These are phyloP conservation scores for Holocentrus rufus DNA, from an alignment of 2,797 vertebrate genomes.

Conservation along the genomic window DNA sequence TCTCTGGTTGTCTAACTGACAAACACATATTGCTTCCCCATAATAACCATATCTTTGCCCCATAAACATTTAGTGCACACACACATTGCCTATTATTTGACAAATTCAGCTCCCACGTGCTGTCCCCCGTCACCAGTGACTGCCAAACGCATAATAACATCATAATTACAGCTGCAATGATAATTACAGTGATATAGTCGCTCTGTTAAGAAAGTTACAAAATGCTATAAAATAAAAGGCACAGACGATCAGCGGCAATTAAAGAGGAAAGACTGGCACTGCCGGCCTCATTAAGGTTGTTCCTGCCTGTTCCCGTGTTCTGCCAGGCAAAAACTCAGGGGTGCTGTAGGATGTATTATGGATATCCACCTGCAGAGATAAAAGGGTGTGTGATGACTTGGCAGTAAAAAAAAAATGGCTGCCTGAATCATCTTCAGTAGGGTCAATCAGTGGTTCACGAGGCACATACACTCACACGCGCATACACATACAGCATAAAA, in stretches of 20 bases:
- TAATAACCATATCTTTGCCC: not conserved
- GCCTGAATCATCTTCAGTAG: conserved; percentile 8
- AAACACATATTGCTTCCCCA: not conserved
- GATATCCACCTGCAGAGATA: conserved; percentile 33
- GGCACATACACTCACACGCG: not conserved
- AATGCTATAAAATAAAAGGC: too few species aligned
- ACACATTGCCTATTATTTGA: too few species aligned
- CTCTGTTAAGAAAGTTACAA: too few species aligned
- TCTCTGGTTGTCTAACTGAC: not conserved
- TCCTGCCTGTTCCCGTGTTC: not conserved
- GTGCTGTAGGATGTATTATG: conserved; percentile 21
- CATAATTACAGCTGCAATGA: too few species aligned
- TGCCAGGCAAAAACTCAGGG: not conserved
- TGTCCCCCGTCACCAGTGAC: not conserved
- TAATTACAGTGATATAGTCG: too few species aligned
- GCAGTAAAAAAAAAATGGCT: conserved; percentile 21
- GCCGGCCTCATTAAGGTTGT: too few species aligned
- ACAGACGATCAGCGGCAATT: too few species aligned
- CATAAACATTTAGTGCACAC: not conserved
- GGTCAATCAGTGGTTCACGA: not conserved
- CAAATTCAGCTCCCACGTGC: not conserved
- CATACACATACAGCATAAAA: not conserved
- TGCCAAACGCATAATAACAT: too few species aligned
- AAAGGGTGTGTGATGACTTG: conserved; percentile 16
- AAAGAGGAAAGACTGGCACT: too few species aligned